Evolutionary conservation across 2,888 invertebrate species (phyloP).

Genomic region (Clostera curtula): DNA sequence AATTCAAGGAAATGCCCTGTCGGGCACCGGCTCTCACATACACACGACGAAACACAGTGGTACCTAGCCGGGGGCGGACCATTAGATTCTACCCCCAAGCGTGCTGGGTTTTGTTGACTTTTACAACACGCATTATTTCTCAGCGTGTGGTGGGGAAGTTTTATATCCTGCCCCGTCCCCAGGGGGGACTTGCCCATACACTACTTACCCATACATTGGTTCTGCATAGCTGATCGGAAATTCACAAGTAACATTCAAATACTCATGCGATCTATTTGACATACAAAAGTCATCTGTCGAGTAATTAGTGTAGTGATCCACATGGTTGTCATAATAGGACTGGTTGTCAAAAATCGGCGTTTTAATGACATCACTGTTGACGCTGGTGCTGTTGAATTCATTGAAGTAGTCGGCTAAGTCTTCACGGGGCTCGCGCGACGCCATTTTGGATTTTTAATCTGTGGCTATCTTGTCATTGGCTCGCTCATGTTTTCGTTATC

Average conservation of each 20-base stretch:
- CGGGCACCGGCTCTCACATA: too few relatives aligned
- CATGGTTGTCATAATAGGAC: conserved; percentile 40
- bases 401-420: conserved; percentile 49
- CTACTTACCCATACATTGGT: conserved; percentile 79
- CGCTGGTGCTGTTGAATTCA: conserved; percentile 29
- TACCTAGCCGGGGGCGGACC: too few relatives aligned
- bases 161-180: too few relatives aligned
- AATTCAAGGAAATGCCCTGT: too few relatives aligned
- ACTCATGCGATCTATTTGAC: conserved; percentile 57
- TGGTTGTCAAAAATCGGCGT: conserved; percentile 27
- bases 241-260: conserved; percentile 79
- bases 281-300: conserved; percentile 54
- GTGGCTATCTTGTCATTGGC: conserved; percentile 10
- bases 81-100: too few relatives aligned
- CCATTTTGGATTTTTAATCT: conserved; percentile 40
- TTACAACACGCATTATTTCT: too few relatives aligned
- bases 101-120: too few relatives aligned
- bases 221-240: conserved; percentile 79
- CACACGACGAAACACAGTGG: too few relatives aligned
- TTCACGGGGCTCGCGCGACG: conserved; percentile 28
- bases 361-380: conserved; percentile 16
- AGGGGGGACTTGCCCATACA: too few relatives aligned
- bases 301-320: conserved; percentile 48
- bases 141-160: too few relatives aligned
- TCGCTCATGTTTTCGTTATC: conserved; percentile 10